Evolutionary conservation across 2,113 vertebrate species (phyloP), one percentile per base, ranked within the genome.

Genomic region (Herpetotheres cachinnans): DNA sequence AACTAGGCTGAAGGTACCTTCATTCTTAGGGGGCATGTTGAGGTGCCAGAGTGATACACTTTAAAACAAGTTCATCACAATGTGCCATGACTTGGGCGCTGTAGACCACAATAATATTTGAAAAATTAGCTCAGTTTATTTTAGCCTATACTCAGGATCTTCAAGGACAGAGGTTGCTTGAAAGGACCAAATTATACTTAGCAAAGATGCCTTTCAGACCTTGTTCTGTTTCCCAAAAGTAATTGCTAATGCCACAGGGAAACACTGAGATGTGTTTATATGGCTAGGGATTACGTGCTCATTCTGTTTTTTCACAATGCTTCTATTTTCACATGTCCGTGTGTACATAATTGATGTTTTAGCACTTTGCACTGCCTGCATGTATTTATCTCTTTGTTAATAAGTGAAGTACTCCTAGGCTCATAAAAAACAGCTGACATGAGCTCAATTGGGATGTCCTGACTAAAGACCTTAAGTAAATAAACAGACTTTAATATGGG

Each of bases 391-490:
- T 96, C 89, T 96, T 94, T 96, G 94, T 91, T 97, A 93, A 93
- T 97, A 89, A 95, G 89, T 92, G 63, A 81, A 97, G 83, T 83
- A 79, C 44, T 91, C 67, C 15, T 32, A 94, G 89, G 69, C 65
- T 95, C 87, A 85, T 94, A 96, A 96, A 98, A 96, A 97, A 34
- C 49, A 95, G 84, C 91, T 94, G 89, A 95, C 95, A 71, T 74
- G 86, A 95, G 62, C 82, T 97, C 96, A 97, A 98, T 95, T 94
- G 93, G 88, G 89, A 91, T 96, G 94, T 97, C 81, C 91, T 65
- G 74, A 95, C 82, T 96, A 79, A 97, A 97, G 96, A 96, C 92
- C 92, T 97, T 93, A 97, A 96, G 95, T 97, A 98, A 98, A 98
- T 96, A 98, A 98, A 95, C 86, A 66, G 79, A 93, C 73, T 97